phyloP scores from a whole-genome alignment of 1,140 invertebrate genomes.

The Eumaeus atala region DNA sequence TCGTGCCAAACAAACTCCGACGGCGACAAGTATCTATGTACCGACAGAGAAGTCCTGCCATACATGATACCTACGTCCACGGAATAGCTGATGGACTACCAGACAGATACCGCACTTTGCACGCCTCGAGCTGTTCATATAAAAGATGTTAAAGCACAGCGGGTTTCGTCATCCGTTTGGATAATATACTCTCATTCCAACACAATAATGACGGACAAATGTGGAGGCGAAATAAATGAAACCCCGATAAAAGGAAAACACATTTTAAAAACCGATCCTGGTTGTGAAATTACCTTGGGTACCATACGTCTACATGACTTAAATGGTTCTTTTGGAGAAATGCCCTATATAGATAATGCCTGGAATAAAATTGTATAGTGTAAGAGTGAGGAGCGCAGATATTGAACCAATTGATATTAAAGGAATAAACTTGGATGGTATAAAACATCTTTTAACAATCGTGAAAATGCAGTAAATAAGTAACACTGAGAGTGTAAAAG shows the following conservation, averaged over 20 bases:
- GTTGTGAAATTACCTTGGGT: slow-evolving; percentile 5
- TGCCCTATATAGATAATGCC: slow-evolving; percentile 7
- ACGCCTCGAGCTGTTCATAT: slow-evolving; percentile 5
- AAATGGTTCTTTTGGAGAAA: slow-evolving; percentile 13
- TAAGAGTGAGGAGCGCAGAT: not conserved
- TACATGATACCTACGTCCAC: too few species aligned
- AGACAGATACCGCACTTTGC: slow-evolving; percentile 8
- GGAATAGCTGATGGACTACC: slow-evolving; percentile 12
- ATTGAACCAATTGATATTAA: slow-evolving; percentile 11
- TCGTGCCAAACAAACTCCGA: too few species aligned
- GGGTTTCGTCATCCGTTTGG: slow-evolving; percentile 2
- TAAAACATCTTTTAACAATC: slow-evolving; percentile 9
- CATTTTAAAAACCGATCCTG: slow-evolving; percentile 8
- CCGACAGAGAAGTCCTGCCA: too few species aligned
- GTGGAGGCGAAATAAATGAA: slow-evolving; percentile 5
- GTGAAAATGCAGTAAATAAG: slow-evolving; percentile 14
- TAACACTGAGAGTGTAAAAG: slow-evolving; percentile 13
- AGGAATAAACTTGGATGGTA: slow-evolving; percentile 15
- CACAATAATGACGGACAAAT: slow-evolving; percentile 1
- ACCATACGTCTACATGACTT: slow-evolving; percentile 1
- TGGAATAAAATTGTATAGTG: slow-evolving; percentile 1
- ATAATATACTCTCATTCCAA: not conserved
- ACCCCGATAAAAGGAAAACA: slow-evolving; percentile 13
- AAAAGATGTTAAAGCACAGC: slow-evolving; percentile 5
- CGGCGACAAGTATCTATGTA: too few species aligned